Percentiles rank a stretch among this genome's conserved stretches.
Conservation (phyloP, 2,113 vertebrate species). For the Onychostruthus taczanowskii region DNA sequence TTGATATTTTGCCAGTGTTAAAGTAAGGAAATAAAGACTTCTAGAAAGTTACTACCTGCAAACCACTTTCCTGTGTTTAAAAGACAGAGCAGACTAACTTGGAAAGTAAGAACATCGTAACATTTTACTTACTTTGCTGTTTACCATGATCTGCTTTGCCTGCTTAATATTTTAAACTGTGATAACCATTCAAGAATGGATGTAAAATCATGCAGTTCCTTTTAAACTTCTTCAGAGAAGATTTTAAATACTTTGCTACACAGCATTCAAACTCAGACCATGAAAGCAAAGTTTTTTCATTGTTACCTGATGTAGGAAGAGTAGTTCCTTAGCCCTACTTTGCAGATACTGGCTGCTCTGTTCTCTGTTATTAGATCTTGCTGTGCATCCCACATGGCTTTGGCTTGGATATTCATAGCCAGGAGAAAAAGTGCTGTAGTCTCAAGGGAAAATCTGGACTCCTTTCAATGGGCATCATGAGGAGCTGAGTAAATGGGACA, state of each 20-base stretch:
- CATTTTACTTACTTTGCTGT: neutral
- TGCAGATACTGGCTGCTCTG: neutral
- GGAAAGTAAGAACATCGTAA: neutral
- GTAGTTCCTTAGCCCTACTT: neutral
- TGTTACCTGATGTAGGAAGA: neutral
- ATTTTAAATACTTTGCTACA: neutral
- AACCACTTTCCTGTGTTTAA: neutral
- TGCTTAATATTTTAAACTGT: neutral
- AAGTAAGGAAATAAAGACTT: neutral
- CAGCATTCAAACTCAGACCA: neutral
- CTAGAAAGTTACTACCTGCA: neutral
- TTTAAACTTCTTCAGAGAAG: neutral
- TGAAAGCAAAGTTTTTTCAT: neutral
- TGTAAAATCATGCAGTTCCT: neutral
- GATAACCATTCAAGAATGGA: neutral
- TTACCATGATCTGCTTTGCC: neutral
- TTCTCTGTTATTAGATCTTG: neutral
- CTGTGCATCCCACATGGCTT: neutral
- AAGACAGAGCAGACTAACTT: neutral
- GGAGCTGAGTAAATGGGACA: neutral
- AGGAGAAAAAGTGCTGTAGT: neutral
- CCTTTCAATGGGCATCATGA: neutral
- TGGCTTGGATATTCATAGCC: neutral
- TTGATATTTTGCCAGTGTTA: neutral
- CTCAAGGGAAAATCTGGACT: neutral